Evolutionary conservation across 1,140 invertebrate species (phyloP), one percentile per base, ranked within the genome.

Genomic region (Megalopta genalis): DNA sequence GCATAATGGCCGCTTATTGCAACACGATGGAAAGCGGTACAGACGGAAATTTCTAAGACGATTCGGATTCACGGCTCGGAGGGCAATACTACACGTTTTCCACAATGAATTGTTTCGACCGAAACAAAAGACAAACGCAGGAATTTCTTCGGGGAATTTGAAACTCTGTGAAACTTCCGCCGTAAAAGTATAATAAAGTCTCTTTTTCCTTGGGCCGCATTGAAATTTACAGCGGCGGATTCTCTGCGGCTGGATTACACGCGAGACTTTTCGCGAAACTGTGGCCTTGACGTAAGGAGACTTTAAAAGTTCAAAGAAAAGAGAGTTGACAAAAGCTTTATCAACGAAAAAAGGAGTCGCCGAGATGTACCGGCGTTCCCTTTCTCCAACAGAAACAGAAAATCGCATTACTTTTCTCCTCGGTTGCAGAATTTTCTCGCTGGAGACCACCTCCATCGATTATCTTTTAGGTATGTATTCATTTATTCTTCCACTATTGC

Each of bases 11-110:
- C 32, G 42, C 46, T 25, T 62, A 60, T 77, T 71, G 59, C 75
- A 18, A 71, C 75, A 77, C 7, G 52, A 6, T 71, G 59, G 57
- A 71, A 77, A 77, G 57, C 67, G 75, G 59, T 71, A 54, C 66
- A 37, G 52, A 71, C 32, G 67, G 67, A 63, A 77, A 77, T 63
- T 71, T 77, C 67, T 71, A 67, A 77, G 46, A 71, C 75, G 67
- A 71, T 70, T 62, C 74, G 27, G 54, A 60, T 37, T 46, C 27
- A 25, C 21, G n/a, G n/a, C 59, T 25, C 69, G 42, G 42, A 32
- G 42, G 49, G 59, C 37, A 39, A 62, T 42, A 10, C 39, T 68
- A 42, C 49, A 32, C 25, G 59, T 77, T 59, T 77, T 39, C 23
- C 12, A 32, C 32, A 2, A n/a, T 23, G 42, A 27, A 77, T 71